These are phyloP conservation scores for Oscheius sp. DNA, from an alignment of 2,888 invertebrate genomes.

Conservation along the genomic window DNA sequence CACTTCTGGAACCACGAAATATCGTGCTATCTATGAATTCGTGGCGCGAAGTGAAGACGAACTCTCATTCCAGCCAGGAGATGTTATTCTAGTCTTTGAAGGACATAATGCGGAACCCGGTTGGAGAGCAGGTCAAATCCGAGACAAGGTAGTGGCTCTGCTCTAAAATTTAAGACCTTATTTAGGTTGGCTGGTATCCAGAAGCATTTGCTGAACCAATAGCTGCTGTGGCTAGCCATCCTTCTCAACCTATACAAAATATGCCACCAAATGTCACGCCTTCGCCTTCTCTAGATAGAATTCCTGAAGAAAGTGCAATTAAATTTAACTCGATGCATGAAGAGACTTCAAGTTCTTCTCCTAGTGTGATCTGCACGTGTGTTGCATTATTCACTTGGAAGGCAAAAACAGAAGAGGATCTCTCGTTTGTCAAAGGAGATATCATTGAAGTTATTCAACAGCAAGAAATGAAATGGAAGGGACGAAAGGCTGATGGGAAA, in stretches of 20 bases:
- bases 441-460: constrained; percentile 75
- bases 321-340: neutral
- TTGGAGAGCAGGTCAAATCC: constrained; percentile 92
- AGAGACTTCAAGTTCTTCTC: neutral
- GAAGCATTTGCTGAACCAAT: constrained; percentile 71
- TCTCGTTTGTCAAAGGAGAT: constrained; percentile 77
- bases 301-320: constrained; percentile 40
- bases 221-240: constrained; percentile 40
- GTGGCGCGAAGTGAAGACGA: constrained; percentile 82
- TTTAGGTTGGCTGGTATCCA: constrained; percentile 70
- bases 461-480: constrained; percentile 78
- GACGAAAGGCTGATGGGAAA: constrained; percentile 72
- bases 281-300: constrained; percentile 50
- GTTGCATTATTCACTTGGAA: constrained; percentile 75
- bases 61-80: constrained; percentile 76
- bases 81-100: constrained; percentile 82
- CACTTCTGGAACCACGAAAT: constrained; percentile 74
- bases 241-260: constrained; percentile 52
- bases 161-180: neutral
- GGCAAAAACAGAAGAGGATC: constrained; percentile 76
- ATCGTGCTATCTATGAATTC: constrained; percentile 92
- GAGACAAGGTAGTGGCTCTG: constrained; percentile 79
- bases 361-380: constrained; percentile 41
- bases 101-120: constrained; percentile 90
- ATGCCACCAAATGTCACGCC: constrained; percentile 57